Evolutionary conservation across 2,797 vertebrate species (phyloP).

Genomic region (Chiroxiphia lanceolata): DNA sequence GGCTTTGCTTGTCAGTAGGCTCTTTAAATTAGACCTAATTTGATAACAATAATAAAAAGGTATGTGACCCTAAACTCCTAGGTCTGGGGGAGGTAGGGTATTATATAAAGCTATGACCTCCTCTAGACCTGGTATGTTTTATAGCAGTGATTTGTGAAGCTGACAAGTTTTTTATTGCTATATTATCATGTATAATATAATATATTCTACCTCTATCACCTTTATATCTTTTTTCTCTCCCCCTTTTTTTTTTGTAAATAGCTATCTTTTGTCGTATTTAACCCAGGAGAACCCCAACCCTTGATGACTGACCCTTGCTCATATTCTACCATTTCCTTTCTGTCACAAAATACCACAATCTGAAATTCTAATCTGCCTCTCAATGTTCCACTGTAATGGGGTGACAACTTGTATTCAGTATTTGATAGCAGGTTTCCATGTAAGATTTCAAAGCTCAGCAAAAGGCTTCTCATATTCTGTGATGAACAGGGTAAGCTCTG

Average conservation of each 20-base stretch:
- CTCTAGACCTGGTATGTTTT: neutral
- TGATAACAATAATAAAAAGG: neutral
- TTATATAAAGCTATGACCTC: neutral
- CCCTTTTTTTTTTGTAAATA: neutral
- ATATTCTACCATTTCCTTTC: neutral
- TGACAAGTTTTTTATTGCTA: neutral
- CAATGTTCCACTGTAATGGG: neutral
- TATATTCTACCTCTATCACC: neutral
- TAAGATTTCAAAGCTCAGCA: constrained; percentile 20
- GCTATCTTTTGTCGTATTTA: neutral
- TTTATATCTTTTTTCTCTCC: neutral
- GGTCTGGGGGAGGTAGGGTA: neutral
- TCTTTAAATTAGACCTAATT: neutral
- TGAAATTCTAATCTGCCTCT: neutral
- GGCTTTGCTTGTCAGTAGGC: neutral
- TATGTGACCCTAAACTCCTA: neutral
- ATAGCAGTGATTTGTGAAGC: neutral
- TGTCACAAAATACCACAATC: neutral
- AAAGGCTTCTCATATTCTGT: neutral
- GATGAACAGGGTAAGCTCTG: neutral
- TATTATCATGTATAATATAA: neutral
- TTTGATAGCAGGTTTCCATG: neutral
- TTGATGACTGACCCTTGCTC: neutral
- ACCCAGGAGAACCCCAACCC: neutral
- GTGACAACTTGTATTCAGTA: neutral